Base-by-base conservation (phyloP, 2,888 invertebrate genomes). In the Habrosyne pyritoides region DNA sequence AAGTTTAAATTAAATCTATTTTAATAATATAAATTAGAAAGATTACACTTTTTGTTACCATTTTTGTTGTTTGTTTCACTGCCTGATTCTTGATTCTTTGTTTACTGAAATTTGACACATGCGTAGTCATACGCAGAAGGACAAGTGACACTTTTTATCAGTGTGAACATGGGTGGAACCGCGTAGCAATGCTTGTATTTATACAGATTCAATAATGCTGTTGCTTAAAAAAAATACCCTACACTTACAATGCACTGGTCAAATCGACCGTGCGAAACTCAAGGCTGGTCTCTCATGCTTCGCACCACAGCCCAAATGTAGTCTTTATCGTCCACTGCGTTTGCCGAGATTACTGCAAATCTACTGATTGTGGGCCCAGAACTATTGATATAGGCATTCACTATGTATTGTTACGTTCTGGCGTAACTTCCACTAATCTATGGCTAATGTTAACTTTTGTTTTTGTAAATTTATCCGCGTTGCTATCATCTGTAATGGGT, bases 321-420 rank as follows among this genome's bases (percentile, higher is more conserved):
- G 67, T 73, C 75, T 81, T 81, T 83, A 86, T 86, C 83, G 71
- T 61, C 55, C 75, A 65, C 61, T 74, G 77, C 76, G 81, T 83
- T 84, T 79, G 77, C 77, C 53, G 74, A 87, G 89, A 88, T 89
- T 89, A 88, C 77, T 69, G 79, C 79, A 79, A 86, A 84, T 86
- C 86, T 82, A 82, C 82, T 79, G 81, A 87, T 83, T 83, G 82
- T 79, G 68, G 70, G 42, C 42, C 71, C 71, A 61, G 68, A 72
- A 69, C 75, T 85, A 87, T 87, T 87, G 86, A 80, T 83, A 79
- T 75, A 80, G 60, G 75, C 69, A 74, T 77, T 81, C 79, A 73
- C 75, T 71, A 70, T 62, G 67, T 69, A 75, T 69, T 67, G 71
- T 65, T 61, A 57, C 57, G 63, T 56, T 53, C 59, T 59, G 61